A percentile compares a stretch with the other conserved stretches of the same genome.
Conservation (phyloP, 2,797 vertebrate species). For the Pampus argenteus region DNA sequence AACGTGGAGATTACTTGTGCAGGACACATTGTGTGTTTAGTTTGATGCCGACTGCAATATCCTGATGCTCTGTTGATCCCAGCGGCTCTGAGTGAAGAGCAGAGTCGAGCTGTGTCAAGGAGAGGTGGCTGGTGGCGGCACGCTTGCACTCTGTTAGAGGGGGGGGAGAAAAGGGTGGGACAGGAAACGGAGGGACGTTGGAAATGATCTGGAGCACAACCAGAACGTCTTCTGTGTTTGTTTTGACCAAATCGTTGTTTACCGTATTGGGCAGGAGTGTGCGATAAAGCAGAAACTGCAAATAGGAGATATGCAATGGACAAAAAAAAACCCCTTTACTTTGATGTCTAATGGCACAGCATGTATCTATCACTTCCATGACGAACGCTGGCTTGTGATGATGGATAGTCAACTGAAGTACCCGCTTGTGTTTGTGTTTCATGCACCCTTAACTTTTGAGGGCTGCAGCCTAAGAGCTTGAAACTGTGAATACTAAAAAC, state of each 20-base stretch:
- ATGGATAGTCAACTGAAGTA: slow-evolving; percentile 19
- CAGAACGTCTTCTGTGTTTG: slow-evolving; percentile 45
- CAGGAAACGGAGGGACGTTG: slow-evolving; percentile 54
- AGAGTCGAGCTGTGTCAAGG: slow-evolving; percentile 43
- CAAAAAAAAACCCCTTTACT: slow-evolving; percentile 3
- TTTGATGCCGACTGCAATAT: slow-evolving; percentile 79
- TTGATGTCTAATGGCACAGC: background rate
- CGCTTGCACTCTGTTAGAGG: slow-evolving; percentile 23
- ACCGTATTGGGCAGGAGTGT: slow-evolving; percentile 19
- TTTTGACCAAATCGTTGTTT: slow-evolving; percentile 45
- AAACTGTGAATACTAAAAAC: slow-evolving; percentile 33
- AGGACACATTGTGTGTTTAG: slow-evolving; percentile 72
- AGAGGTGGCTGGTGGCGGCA: slow-evolving; percentile 53
- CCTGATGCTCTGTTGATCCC: slow-evolving; percentile 71
- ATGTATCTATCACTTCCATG: background rate
- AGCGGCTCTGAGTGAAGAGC: slow-evolving; percentile 30
- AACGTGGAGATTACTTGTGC: slow-evolving; percentile 64
- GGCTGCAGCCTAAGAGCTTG: background rate
- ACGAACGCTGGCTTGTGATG: slow-evolving; percentile 5
- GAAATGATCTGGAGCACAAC: slow-evolving; percentile 44
- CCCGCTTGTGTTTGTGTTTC: slow-evolving; percentile 25
- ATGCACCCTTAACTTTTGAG: slow-evolving; percentile 18
- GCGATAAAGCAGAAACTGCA: slow-evolving; percentile 8
- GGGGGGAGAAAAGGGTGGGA: slow-evolving; percentile 44
- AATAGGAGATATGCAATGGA: slow-evolving; percentile 2